Conservation (phyloP, 1,140 invertebrate species). For the Ostrea denselamellosa region DNA sequence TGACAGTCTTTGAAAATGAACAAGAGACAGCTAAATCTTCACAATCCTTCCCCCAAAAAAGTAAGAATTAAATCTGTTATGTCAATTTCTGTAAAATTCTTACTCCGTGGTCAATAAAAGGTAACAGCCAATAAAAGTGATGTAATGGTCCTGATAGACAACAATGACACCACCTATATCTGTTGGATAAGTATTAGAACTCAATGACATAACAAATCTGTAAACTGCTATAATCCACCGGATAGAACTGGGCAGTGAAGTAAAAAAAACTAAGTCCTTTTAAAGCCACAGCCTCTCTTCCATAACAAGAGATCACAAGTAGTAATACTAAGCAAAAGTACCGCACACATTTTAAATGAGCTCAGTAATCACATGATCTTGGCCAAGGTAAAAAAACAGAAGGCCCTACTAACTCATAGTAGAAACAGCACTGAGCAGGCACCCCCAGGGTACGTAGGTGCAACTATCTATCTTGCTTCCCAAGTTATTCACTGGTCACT, state of each 20-base stretch:
- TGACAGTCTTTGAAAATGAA: neutral
- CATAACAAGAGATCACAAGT: constrained; percentile 13
- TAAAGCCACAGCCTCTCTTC: constrained; percentile 12
- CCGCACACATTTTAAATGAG: constrained; percentile 25
- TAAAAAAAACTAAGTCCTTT: neutral
- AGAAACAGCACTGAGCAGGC: neutral
- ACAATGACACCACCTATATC: constrained; percentile 9
- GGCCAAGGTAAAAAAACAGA: constrained; percentile 20
- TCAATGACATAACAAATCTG: constrained; percentile 25
- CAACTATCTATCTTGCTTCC: neutral
- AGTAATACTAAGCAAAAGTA: constrained; percentile 31
- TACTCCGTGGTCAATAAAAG: neutral
- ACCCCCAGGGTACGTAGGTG: neutral
- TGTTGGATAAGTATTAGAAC: constrained; percentile 26
- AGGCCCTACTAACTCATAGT: neutral
- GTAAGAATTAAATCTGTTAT: constrained; percentile 32
- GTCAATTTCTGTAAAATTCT: constrained; percentile 27
- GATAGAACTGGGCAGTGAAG: neutral
- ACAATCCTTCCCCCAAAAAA: constrained; percentile 32
- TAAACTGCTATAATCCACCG: constrained; percentile 27
- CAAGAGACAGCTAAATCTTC: neutral
- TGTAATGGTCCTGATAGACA: constrained; percentile 2
- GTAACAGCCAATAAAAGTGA: constrained; percentile 33
- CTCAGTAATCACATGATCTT: constrained; percentile 28
- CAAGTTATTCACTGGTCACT: constrained; percentile 13